Conservation (phyloP, 2,888 invertebrate genomes). For the Macropis europaea region DNA sequence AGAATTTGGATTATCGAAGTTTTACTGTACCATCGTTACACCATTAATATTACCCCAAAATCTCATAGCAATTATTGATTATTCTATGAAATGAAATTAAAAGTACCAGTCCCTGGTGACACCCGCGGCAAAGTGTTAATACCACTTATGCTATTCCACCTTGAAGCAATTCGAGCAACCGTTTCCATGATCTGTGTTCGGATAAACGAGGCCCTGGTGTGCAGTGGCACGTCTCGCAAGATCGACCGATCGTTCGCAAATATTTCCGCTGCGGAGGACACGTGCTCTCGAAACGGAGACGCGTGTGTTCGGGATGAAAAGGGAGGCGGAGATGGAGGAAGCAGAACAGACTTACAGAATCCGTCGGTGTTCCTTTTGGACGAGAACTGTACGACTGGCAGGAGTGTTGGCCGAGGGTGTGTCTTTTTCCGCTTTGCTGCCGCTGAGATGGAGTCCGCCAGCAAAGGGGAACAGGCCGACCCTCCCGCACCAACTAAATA, state of each 20-base stretch:
- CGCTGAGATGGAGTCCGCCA: slow-evolving; percentile 81
- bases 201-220: no score
- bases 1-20: no score
- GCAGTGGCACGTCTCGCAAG: no score
- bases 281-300: not conserved
- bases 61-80: no score
- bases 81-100: no score
- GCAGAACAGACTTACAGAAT: not conserved
- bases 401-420: slow-evolving; percentile 80
- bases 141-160: no score
- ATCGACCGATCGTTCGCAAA: slow-evolving; percentile 27
- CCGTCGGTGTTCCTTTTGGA: slow-evolving; percentile 8
- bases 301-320: not conserved
- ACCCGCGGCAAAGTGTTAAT: no score
- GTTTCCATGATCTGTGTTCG: no score
- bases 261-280: slow-evolving; percentile 9
- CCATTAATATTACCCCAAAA: no score
- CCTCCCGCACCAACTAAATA: slow-evolving; percentile 68
- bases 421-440: slow-evolving; percentile 86
- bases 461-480: slow-evolving; percentile 83
- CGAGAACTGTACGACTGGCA: slow-evolving; percentile 20
- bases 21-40: no score
- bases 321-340: not conserved
- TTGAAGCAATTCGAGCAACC: no score
- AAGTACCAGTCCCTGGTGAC: no score